A percentile compares a stretch with the other conserved stretches of the same genome.
These are phyloP conservation scores for Mythimna lalbum DNA, from an alignment of 2,888 invertebrate genomes.

Conservation along the genomic window DNA sequence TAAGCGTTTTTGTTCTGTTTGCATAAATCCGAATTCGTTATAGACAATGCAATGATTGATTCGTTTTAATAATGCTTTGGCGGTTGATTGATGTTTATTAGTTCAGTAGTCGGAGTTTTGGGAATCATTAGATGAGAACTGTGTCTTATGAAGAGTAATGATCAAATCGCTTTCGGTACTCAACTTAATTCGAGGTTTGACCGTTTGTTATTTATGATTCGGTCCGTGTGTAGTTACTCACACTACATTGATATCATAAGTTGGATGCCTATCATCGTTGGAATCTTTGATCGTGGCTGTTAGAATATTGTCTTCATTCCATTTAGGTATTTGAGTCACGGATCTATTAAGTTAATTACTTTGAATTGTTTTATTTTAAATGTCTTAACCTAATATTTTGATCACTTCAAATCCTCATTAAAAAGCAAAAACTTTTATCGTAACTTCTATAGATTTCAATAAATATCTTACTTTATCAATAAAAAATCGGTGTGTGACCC, in stretches of 20 bases:
- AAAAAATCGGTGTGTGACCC: background rate
- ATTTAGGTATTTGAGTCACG: constrained; percentile 52
- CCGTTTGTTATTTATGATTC: constrained; percentile 84
- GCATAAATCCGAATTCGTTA: constrained; percentile 88
- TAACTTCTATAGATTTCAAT: background rate
- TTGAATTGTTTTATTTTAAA: constrained; percentile 20
- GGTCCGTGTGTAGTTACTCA: constrained; percentile 74
- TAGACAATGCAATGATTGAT: constrained; percentile 89
- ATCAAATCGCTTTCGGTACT: constrained; percentile 83
- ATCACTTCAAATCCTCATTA: background rate
- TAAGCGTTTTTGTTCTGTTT: constrained; percentile 81
- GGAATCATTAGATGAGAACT: constrained; percentile 87
- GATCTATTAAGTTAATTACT: constrained; percentile 53
- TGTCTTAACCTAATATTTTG: constrained; percentile 6
- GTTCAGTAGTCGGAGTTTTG: constrained; percentile 90
- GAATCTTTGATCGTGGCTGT: constrained; percentile 61
- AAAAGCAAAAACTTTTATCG: background rate
- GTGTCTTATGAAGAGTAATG: constrained; percentile 90
- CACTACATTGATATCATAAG: constrained; percentile 77
- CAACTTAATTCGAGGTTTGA: constrained; percentile 87
- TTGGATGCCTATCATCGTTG: constrained; percentile 64
- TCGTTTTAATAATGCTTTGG: constrained; percentile 86
- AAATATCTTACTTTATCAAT: background rate
- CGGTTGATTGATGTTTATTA: constrained; percentile 90
- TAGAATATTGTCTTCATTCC: constrained; percentile 59